Evolutionary conservation across 2,797 vertebrate genomes (phyloP).

Genomic region (Ambastaia sidthimunki): DNA sequence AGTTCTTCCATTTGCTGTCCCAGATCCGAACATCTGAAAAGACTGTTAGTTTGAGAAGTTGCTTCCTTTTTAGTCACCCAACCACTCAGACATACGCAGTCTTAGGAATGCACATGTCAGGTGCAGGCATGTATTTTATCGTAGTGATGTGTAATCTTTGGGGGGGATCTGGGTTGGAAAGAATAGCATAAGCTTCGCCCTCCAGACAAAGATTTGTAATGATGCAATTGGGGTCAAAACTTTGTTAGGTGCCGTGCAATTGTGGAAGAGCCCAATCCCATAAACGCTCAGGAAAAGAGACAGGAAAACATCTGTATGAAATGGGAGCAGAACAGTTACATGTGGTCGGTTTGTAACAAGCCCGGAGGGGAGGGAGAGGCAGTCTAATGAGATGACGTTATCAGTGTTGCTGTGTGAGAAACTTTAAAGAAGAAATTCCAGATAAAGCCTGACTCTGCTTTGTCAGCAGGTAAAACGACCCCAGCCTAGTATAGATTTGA

Average conservation of each 20-base stretch:
- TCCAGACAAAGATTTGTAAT: not conserved
- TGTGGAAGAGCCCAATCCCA: not conserved
- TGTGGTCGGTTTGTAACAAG: constrained; percentile 63
- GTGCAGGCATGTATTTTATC: constrained; percentile 37
- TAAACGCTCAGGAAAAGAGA: constrained; percentile 17
- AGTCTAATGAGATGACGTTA: constrained; percentile 48
- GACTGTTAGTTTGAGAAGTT: constrained; percentile 19
- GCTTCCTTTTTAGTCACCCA: constrained; percentile 35
- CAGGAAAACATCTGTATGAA: constrained; percentile 64
- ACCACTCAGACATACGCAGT: constrained; percentile 33
- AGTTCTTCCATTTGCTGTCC: constrained; percentile 47
- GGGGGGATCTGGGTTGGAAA: constrained; percentile 14
- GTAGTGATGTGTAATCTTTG: not conserved
- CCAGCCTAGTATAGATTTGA: not conserved
- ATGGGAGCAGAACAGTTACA: constrained; percentile 65
- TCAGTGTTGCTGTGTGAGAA: constrained; percentile 44
- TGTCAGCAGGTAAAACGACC: constrained; percentile 31
- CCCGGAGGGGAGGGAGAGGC: constrained; percentile 62
- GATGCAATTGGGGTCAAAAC: constrained; percentile 17
- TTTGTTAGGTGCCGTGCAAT: not conserved
- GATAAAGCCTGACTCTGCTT: constrained; percentile 27
- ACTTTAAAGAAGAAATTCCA: constrained; percentile 37
- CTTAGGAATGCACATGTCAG: constrained; percentile 43
- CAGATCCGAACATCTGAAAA: constrained; percentile 39
- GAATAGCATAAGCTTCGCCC: not conserved